phyloP scores from a whole-genome alignment of 2,888 invertebrate species.

The Phalera bucephala region DNA sequence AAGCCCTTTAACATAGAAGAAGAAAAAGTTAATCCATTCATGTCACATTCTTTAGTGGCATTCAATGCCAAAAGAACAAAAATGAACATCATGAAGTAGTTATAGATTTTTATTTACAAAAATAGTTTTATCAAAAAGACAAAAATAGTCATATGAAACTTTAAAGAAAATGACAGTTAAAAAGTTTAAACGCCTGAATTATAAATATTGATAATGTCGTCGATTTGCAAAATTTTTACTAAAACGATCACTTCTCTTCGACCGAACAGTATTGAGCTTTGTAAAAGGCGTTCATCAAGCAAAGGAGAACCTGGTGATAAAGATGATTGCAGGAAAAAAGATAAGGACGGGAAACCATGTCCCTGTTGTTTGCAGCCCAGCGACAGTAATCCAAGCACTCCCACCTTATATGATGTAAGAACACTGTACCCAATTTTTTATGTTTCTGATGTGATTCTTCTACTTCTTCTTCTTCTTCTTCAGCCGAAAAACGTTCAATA shows the following conservation, averaged over 20 bases:
- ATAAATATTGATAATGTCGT: slow-evolving; percentile 8
- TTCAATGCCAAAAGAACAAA: too few species aligned
- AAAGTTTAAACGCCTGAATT: background rate
- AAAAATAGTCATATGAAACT: too few species aligned
- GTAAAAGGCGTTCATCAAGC: background rate
- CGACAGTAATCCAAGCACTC: slow-evolving; percentile 17
- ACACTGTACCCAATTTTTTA: background rate
- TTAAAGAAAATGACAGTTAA: too few species aligned
- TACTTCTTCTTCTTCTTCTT: too few species aligned
- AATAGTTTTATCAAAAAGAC: too few species aligned
- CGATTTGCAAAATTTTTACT: background rate
- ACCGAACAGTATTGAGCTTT: background rate
- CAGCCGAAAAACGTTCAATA: too few species aligned
- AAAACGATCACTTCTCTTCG: background rate
- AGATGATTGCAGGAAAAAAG: slow-evolving; percentile 1
- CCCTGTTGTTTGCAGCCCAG: slow-evolving; percentile 9
- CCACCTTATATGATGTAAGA: slow-evolving; percentile 25
- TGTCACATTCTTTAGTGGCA: too few species aligned
- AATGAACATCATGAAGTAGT: too few species aligned
- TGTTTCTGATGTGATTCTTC: too few species aligned
- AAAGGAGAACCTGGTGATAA: slow-evolving; percentile 4
- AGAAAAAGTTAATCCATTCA: too few species aligned
- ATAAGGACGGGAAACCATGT: background rate
- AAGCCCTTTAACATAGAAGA: too few species aligned
- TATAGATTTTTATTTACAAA: too few species aligned